Percentiles rank a stretch among this genome's conserved stretches.
phyloP scores from a whole-genome alignment of 2,888 invertebrate species.

The Eupsilia transversa region DNA sequence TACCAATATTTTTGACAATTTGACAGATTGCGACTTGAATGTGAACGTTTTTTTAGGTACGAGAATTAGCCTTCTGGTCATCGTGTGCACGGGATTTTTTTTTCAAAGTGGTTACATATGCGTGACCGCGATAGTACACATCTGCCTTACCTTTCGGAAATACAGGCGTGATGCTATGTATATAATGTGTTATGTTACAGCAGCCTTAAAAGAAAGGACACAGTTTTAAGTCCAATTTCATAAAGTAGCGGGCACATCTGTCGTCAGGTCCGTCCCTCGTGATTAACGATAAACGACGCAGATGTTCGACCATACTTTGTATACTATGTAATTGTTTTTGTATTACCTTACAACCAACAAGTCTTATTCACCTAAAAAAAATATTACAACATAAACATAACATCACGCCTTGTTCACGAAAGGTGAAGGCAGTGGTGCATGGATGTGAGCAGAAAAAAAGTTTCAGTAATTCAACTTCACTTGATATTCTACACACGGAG shows the following conservation, averaged over 20 bases:
- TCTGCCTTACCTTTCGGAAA: too few species aligned
- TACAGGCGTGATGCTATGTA: too few species aligned
- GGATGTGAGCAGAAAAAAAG: neutral
- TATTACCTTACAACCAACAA: neutral
- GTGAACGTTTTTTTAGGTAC: too few species aligned
- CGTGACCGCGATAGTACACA: too few species aligned
- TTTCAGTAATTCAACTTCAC: neutral
- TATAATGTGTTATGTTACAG: neutral
- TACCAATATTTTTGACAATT: too few species aligned
- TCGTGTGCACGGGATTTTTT: too few species aligned
- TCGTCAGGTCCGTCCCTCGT: slow-evolving; percentile 35
- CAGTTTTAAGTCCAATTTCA: slow-evolving; percentile 53
- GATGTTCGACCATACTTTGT: slow-evolving; percentile 47
- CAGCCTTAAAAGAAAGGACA: neutral
- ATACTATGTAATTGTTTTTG: slow-evolving; percentile 33
- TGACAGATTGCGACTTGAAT: too few species aligned
- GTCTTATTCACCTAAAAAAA: neutral
- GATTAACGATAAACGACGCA: slow-evolving; percentile 59
- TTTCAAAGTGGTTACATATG: too few species aligned
- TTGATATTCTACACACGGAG: neutral
- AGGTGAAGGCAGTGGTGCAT: neutral
- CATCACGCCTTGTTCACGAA: neutral
- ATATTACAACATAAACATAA: too few species aligned
- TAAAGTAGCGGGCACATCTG: slow-evolving; percentile 58
- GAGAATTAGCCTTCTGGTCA: too few species aligned